Evolutionary conservation across 2,797 vertebrate genomes (phyloP).

Genomic region (Myiotriccus ornatus): DNA sequence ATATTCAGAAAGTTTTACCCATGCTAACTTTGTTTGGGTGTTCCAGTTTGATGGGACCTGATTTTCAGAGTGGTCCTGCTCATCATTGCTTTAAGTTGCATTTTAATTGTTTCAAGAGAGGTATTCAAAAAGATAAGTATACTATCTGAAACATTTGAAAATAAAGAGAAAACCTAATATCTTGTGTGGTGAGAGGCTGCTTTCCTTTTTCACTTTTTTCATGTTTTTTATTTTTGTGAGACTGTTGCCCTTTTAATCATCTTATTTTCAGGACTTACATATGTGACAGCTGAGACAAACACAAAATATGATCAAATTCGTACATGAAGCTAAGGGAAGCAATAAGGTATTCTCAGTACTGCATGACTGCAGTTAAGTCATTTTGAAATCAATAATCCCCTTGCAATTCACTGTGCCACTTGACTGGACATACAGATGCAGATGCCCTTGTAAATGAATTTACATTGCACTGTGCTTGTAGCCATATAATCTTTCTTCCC

Average conservation of each 20-base stretch:
- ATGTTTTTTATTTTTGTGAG: background rate
- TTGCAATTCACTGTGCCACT: conserved; percentile 59
- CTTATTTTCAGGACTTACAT: conserved; percentile 37
- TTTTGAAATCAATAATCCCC: conserved; percentile 67
- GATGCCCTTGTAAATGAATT: conserved; percentile 67
- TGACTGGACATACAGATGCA: conserved; percentile 66
- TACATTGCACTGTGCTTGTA: conserved; percentile 38
- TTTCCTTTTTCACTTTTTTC: background rate
- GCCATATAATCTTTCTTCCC: conserved; percentile 55
- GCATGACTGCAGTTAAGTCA: conserved; percentile 61
- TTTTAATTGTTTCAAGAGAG: background rate
- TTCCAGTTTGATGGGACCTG: background rate
- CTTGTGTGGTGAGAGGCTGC: background rate
- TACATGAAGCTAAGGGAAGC: conserved; percentile 38
- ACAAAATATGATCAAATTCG: conserved; percentile 45
- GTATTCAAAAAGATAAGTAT: background rate
- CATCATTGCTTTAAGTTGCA: background rate
- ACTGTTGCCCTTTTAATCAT: conserved; percentile 28
- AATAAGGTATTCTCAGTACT: conserved; percentile 43
- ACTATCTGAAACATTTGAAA: background rate
- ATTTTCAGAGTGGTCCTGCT: background rate
- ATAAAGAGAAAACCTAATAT: background rate
- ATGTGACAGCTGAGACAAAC: conserved; percentile 11
- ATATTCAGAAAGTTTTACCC: background rate
- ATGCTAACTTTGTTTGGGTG: background rate